phyloP scores from a whole-genome alignment of 1,140 invertebrate species.

The Ips typographus region DNA sequence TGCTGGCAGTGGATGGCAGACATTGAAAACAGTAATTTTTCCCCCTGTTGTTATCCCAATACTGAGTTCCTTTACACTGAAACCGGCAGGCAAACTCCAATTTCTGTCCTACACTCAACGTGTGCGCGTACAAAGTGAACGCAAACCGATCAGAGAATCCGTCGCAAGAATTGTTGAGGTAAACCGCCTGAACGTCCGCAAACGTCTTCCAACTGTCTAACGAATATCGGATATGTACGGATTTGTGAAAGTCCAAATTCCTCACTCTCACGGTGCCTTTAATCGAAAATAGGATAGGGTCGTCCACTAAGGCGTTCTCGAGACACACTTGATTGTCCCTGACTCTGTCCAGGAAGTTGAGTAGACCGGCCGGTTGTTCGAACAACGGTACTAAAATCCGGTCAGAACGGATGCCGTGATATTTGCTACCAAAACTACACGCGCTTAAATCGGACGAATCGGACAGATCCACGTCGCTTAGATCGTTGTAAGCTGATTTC shows the following conservation, averaged over 20 bases:
- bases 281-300: slow-evolving; percentile 72
- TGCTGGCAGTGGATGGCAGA: slow-evolving; percentile 56
- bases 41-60: slow-evolving; percentile 89
- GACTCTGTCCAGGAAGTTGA: slow-evolving; percentile 78
- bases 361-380: slow-evolving; percentile 73
- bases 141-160: slow-evolving; percentile 90
- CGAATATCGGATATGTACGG: slow-evolving; percentile 83
- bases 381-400: slow-evolving; percentile 73
- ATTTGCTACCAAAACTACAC: slow-evolving; percentile 19
- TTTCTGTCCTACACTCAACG: slow-evolving; percentile 69
- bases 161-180: slow-evolving; percentile 87
- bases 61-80: slow-evolving; percentile 77
- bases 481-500: slow-evolving; percentile 78
- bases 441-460: slow-evolving; percentile 18
- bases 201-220: slow-evolving; percentile 83
- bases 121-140: slow-evolving; percentile 73
- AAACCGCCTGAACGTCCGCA: slow-evolving; percentile 78
- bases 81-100: slow-evolving; percentile 83
- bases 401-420: slow-evolving; percentile 52
- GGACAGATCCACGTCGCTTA: slow-evolving; percentile 58
- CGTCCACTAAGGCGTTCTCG: slow-evolving; percentile 78
- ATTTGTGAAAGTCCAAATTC: slow-evolving; percentile 91
- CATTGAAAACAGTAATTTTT: slow-evolving; percentile 85
- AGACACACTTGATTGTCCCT: slow-evolving; percentile 74
- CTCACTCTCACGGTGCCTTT: slow-evolving; percentile 82